Evolutionary conservation across 2,888 invertebrate genomes (phyloP), one percentile per base, ranked within the genome.

Genomic region (Eurytoma californica): DNA sequence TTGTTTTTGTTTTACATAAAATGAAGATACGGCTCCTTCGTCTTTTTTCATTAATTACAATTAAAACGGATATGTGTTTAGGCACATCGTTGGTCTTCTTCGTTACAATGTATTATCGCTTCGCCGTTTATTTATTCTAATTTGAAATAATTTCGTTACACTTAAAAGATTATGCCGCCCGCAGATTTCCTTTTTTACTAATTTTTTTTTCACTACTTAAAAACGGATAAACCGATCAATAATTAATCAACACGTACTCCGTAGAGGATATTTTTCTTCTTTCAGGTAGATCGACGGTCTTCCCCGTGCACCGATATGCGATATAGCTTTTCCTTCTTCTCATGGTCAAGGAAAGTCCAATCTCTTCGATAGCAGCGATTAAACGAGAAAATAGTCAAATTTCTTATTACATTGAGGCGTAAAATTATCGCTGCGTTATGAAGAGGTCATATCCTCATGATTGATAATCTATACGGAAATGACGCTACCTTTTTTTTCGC

Each of bases 51-150:
- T 75, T 79, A 82, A 80, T 82, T 82, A 83, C 83, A 84, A 83
- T 82, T 72, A 51, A 39, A 86, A 83, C 82, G 82, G 84, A 85
- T 84, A 84, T 87, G 87, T 79, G 63, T 79, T 79, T 87, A 88
- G 88, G 87, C 88, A 88, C 87, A 83, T 87, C 83, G 85, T 86
- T 86, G 85, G 81, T 84, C 82, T 82, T 83, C 16, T 82, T 66
- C 82, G 67, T 77, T 82, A 82, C 77, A 75, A 77, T 74, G 72
- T 61, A 68, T 39, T 39, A 39, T 83, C 80, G 77, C 79, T 68
- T 77, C 81, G 80, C 51, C 24, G 49, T 24, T 18, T 66, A 51
- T 61, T 47, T 39, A 65, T 66, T 58, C 20, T 30, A 61, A 58
- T 60, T 68, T n/a, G 16, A 30, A 65, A n/a, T 55, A 14, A 12